Percentiles rank a stretch among this genome's conserved stretches.
phyloP scores from a whole-genome alignment of 2,113 vertebrate species.

The Synodontis membranacea region DNA sequence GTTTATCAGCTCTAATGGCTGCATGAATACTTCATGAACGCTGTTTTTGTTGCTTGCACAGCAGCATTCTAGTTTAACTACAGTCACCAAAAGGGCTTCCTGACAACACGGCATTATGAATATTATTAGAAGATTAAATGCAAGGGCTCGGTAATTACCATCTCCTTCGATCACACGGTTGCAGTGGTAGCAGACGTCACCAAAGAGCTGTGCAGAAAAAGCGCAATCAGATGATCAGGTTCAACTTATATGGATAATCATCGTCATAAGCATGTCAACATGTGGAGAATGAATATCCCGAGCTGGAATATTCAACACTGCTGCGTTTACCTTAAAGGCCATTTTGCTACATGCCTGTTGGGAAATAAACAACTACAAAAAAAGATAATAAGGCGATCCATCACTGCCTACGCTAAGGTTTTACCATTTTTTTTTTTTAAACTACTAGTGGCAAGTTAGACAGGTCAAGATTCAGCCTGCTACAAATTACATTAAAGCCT shows the following conservation, averaged over 20 bases:
- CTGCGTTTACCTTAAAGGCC: background rate
- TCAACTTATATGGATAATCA: background rate
- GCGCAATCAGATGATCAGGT: background rate
- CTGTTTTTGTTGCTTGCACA: background rate
- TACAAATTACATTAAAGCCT: background rate
- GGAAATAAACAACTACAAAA: background rate
- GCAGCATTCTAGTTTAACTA: background rate
- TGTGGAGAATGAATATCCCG: background rate
- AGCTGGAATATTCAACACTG: background rate
- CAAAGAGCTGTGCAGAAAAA: conserved; percentile 83
- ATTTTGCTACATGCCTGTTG: background rate
- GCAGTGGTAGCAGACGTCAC: conserved; percentile 98
- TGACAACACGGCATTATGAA: background rate
- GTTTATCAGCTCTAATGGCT: background rate
- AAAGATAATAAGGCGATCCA: background rate
- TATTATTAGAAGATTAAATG: too few species aligned
- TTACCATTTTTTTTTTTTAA: background rate
- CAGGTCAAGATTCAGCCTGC: background rate
- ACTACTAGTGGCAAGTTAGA: background rate
- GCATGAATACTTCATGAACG: background rate
- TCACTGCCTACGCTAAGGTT: background rate
- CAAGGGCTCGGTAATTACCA: conserved; percentile 74
- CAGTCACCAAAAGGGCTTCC: background rate
- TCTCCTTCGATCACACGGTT: conserved; percentile 99
- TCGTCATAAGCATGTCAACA: background rate